phyloP scores from a whole-genome alignment of 2,797 vertebrate genomes.

The Pangasius krempfi region DNA sequence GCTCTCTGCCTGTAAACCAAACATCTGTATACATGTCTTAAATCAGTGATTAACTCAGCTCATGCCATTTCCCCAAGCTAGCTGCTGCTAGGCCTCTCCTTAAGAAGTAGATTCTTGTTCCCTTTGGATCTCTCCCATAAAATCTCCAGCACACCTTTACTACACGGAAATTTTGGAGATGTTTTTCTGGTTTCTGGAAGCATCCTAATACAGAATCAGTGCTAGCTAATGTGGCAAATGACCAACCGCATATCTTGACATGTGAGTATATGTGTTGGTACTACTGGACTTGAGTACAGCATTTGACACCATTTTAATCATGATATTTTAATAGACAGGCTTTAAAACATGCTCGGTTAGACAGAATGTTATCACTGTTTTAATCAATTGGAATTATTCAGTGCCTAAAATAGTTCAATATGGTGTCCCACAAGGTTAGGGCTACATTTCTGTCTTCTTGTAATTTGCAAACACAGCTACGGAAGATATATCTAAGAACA shows the following conservation, averaged over 20 bases:
- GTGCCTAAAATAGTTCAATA: slow-evolving; percentile 20
- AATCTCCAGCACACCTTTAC: neutral
- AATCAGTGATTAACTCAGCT: neutral
- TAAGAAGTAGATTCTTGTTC: neutral
- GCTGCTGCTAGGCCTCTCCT: neutral
- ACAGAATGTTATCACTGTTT: slow-evolving; percentile 23
- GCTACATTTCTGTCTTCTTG: slow-evolving; percentile 6
- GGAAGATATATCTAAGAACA: slow-evolving; percentile 10
- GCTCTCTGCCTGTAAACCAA: neutral
- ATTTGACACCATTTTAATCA: slow-evolving; percentile 26
- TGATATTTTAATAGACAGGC: slow-evolving; percentile 30
- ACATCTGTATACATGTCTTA: neutral
- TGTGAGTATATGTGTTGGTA: neutral
- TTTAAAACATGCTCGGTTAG: slow-evolving; percentile 28
- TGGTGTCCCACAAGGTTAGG: neutral
- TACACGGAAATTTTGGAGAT: neutral
- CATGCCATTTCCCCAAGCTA: neutral
- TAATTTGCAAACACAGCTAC: slow-evolving; percentile 9
- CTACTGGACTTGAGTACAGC: slow-evolving; percentile 3
- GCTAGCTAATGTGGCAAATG: neutral
- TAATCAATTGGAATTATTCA: slow-evolving; percentile 11
- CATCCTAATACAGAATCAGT: neutral
- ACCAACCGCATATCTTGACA: neutral
- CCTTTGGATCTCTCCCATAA: neutral
- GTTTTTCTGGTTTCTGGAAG: neutral